Evolutionary conservation across 2,888 invertebrate species (phyloP).

Genomic region (Griposia aprilina): DNA sequence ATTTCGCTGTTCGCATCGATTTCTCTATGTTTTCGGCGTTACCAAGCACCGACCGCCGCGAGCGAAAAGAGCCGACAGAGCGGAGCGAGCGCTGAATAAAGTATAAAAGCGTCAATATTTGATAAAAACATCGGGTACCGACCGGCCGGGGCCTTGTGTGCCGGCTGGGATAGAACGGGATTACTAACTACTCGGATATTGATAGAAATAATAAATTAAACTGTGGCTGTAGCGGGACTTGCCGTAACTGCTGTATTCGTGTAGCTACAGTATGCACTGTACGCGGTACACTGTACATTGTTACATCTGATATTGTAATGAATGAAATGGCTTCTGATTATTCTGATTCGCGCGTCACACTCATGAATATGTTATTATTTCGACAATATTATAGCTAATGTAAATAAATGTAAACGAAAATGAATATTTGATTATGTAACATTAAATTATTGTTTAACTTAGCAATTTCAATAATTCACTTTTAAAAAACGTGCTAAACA

Average conservation of each 20-base stretch:
- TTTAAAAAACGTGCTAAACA: neutral
- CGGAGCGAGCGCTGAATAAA: conserved; percentile 57
- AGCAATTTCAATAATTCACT: neutral
- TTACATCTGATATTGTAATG: conserved; percentile 32
- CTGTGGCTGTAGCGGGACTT: conserved; percentile 17
- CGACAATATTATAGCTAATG: conserved; percentile 1
- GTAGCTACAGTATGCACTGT: neutral
- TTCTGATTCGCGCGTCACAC: neutral
- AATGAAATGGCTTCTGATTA: conserved; percentile 32
- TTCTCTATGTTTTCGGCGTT: conserved; percentile 56
- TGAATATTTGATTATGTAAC: neutral
- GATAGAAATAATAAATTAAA: conserved; percentile 38
- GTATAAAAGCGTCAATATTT: conserved; percentile 65
- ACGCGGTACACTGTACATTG: neutral
- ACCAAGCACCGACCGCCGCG: conserved; percentile 20
- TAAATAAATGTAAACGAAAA: neutral
- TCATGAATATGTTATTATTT: conserved; percentile 20
- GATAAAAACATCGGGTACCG: conserved; percentile 54
- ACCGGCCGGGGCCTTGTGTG: conserved; percentile 12
- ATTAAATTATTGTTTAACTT: neutral
- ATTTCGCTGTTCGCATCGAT: conserved; percentile 57
- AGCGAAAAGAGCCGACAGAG: conserved; percentile 36
- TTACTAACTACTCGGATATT: conserved; percentile 47
- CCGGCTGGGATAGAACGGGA: neutral
- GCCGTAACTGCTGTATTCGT: neutral